Base-by-base conservation (phyloP, 92 coral and sea anemone genomes). In the Heliopora coerulea region DNA sequence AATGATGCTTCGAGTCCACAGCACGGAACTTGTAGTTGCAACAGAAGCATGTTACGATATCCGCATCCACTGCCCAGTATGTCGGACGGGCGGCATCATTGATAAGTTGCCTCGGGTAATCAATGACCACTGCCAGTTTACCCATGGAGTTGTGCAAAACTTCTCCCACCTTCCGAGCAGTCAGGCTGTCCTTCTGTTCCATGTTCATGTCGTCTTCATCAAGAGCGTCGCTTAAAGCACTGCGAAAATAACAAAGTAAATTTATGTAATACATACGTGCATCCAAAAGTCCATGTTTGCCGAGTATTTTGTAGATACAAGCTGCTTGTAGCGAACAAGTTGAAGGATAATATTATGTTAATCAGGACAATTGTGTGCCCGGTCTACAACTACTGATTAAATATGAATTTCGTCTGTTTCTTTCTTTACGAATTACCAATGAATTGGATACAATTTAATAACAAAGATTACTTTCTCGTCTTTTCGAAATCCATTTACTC, bases 61-160 rank as follows among this genome's bases (percentile, higher is more conserved):
- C 89, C 66, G 88, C 70, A 60, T 95, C 97, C 57, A 97, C 96
- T 41, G 86, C 79, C 99, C 99, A 95, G 88, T 95, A 95, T 23
- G 95, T 86, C 29, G 99, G 99, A 66, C 99, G 85, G 7, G 97
- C 99, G 10, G 95, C 99, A 62, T 95, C 95, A 17, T 96, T 95
- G 44, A 95, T 87, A 13, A 90, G 77, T 35, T 81, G 91, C 75
- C 88, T 83, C 19, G 99, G 99, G 50, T 85, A 86, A 58, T 90
- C 97, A 18, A 95, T 83, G 20, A 92, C 99, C 0, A 67, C 80
- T 41, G 90, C 89, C 54, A 95, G 79, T 57, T 72, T 81, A 27
- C 89, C 90, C 23, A 91, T 91, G 29, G 99, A 92, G 35, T 86
- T 85, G 64, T 90, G 96, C 35, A 95, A 87, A 24, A 85, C 99